phyloP scores from a whole-genome alignment of 2,113 vertebrate species.

The Rhegmatorhina hoffmannsi region DNA sequence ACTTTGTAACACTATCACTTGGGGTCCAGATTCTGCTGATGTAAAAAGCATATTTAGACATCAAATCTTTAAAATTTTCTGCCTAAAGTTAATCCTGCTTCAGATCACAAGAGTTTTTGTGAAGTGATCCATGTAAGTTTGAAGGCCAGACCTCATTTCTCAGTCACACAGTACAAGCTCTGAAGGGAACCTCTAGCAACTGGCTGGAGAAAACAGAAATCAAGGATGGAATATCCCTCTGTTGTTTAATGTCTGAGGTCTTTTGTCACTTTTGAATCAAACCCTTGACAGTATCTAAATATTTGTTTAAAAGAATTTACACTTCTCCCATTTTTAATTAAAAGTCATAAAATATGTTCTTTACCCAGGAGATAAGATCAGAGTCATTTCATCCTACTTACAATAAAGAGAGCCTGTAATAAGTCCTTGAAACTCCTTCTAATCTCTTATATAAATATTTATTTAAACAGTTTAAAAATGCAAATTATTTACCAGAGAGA shows the following conservation, averaged over 20 bases:
- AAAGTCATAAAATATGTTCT: constrained; percentile 31
- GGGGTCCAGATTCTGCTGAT: background rate
- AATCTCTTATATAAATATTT: constrained; percentile 38
- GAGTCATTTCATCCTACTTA: constrained; percentile 29
- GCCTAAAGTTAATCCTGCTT: background rate
- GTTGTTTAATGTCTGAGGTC: background rate
- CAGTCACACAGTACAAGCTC: background rate
- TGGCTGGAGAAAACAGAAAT: background rate
- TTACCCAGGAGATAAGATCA: constrained; percentile 52
- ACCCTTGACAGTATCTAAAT: background rate
- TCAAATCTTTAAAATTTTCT: background rate
- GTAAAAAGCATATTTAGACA: background rate
- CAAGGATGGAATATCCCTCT: background rate
- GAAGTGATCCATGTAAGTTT: background rate
- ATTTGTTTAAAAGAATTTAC: constrained; percentile 16
- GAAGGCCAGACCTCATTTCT: background rate
- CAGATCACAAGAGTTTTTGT: background rate
- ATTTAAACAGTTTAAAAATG: constrained; percentile 31
- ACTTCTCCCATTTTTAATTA: constrained; percentile 33
- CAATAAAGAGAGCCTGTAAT: constrained; percentile 6
- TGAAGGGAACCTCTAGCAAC: background rate
- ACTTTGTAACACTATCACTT: background rate
- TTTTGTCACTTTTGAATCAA: constrained; percentile 20
- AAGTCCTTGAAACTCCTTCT: constrained; percentile 51
- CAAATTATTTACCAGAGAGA: constrained; percentile 52